Conservation (phyloP, 2,113 vertebrate species). For the Connochaetes taurinus region DNA sequence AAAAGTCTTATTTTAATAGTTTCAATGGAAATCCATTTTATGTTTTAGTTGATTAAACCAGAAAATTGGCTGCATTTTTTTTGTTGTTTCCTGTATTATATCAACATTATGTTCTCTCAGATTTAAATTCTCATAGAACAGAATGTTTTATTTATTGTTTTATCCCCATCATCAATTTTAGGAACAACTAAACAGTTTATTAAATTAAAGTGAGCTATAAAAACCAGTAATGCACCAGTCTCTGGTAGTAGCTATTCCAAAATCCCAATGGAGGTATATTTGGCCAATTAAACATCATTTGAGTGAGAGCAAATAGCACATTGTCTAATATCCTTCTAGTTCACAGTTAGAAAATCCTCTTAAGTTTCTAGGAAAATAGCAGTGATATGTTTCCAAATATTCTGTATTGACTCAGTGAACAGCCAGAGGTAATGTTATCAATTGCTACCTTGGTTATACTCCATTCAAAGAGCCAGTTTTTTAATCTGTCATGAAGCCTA, state of each 20-base stretch:
- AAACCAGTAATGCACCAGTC: background rate
- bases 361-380: conserved; percentile 61
- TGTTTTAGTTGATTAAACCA: conserved; percentile 11
- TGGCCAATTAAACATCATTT: conserved; percentile 12
- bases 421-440: conserved; percentile 22
- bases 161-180: background rate
- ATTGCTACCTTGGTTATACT: background rate
- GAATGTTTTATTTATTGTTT: background rate
- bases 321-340: conserved; percentile 26
- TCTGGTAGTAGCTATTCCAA: background rate
- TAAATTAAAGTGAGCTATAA: conserved; percentile 38
- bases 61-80: conserved; percentile 21
- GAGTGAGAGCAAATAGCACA: conserved; percentile 50
- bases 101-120: background rate
- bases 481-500: background rate
- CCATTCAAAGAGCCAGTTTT: conserved; percentile 1
- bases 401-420: conserved; percentile 44
- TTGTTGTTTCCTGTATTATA: conserved; percentile 8
- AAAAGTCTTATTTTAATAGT: conserved; percentile 1
- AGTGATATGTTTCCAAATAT: conserved; percentile 49
- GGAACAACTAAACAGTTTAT: background rate
- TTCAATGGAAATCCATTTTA: background rate
- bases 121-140: background rate
- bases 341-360: conserved; percentile 54
- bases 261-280: background rate